Percentiles rank a stretch among this genome's conserved stretches.
These are phyloP conservation scores for Drusus annulatus DNA, from an alignment of 1,140 invertebrate genomes.

Conservation along the genomic window DNA sequence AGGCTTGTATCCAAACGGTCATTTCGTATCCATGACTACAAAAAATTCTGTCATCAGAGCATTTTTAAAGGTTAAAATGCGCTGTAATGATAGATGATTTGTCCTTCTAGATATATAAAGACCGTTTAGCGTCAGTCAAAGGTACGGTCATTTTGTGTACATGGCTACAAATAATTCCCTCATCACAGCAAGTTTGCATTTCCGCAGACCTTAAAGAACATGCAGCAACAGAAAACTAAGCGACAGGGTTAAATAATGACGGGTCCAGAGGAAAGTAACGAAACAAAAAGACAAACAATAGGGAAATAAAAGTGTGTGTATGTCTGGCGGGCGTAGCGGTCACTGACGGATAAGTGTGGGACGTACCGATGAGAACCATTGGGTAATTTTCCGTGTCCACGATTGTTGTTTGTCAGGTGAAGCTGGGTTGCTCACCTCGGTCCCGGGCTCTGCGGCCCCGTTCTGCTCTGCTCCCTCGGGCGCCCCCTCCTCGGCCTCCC, in stretches of 20 bases:
- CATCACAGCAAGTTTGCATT: too few species aligned
- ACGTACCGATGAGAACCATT: conserved; percentile 78
- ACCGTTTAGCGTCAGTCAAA: too few species aligned
- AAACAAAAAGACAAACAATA: conserved; percentile 36
- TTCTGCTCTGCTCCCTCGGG: conserved; percentile 66
- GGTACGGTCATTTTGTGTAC: too few species aligned
- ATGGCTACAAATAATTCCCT: too few species aligned
- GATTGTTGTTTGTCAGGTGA: conserved; percentile 74
- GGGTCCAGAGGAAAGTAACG: not conserved
- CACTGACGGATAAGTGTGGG: conserved; percentile 55
- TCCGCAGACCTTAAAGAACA: not conserved
- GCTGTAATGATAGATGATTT: too few species aligned
- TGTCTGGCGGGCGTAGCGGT: conserved; percentile 52
- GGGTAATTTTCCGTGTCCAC: conserved; percentile 78
- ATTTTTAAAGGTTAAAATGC: too few species aligned
- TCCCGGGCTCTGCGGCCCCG: conserved; percentile 64
- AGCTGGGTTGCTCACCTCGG: conserved; percentile 68
- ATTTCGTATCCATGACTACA: too few species aligned
- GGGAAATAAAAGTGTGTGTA: conserved; percentile 35
- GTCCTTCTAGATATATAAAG: too few species aligned
- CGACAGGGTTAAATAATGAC: not conserved
- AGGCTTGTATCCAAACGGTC: too few species aligned
- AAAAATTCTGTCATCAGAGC: too few species aligned
- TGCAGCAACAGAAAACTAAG: conserved; percentile 24
- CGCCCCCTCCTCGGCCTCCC: conserved; percentile 64